Evolutionary conservation across 2,888 invertebrate species (phyloP), one percentile per base, ranked within the genome.

Genomic region (Branchipolynoe longqiensis): DNA sequence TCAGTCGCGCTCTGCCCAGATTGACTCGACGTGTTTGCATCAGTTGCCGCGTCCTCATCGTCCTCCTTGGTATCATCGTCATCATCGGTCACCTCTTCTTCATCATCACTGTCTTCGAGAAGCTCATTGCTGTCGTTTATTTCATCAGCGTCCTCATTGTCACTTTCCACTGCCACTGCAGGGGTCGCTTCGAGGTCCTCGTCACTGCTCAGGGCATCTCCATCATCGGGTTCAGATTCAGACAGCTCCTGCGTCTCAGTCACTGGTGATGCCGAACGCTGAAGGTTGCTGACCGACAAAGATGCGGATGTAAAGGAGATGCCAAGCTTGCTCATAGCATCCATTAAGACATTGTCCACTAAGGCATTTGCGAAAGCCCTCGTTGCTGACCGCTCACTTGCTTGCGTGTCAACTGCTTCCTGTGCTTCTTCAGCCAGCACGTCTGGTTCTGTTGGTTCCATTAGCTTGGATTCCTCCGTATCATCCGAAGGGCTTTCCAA

Each of bases 21-120:
- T 14, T 54, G 14, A 58, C 33, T 56, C 31, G 31, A 8, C 14
- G 8, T 22, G 69, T 78, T 78, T 6, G 56, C 78, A 33, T 73
- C 74, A 56, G 87, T 86, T 36, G 54, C 59, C n/a, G 54, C 85
- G 8, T 78, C 83, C 31, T 88, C 87, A 69, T 84, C 69, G 59
- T 85, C 56, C 41, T 88, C 85, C 31, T 54, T 58, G 73, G 84
- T 82, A 84, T 85, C 64, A 40, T 87, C 85, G 25, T 78, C 41
- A 41, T 22, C 54, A 25, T 64, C 64, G 18, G 48, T 31, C 2
- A 78, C 84, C 25, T 78, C 74, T 31, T 36, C 84, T 28, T 54
- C 73, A 0, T 84, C 84, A 31, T 58, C 78, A 25, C 31, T 28
- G 0, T 78, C 78, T 28, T 82, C 82, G 12, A 22, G 62, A 2